phyloP scores from a whole-genome alignment of 2,888 invertebrate species.

The Corbicula japonica region DNA sequence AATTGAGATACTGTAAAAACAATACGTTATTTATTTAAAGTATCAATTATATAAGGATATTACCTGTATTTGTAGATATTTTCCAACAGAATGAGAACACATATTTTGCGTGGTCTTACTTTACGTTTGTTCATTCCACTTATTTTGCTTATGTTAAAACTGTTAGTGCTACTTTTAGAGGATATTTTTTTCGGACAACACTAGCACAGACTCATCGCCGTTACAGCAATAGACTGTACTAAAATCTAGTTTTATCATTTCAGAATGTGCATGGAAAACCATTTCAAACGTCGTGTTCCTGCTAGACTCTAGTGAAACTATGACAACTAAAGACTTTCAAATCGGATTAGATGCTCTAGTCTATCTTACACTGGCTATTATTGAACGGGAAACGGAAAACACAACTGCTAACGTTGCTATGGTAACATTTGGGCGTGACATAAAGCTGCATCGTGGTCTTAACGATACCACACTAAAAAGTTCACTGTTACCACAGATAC shows the following conservation, averaged over 20 bases:
- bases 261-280: constrained; percentile 22
- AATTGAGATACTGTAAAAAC: no score
- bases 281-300: constrained; percentile 8
- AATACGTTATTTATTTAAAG: no score
- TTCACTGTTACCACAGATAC: no score
- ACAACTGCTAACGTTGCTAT: constrained; percentile 2
- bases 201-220: neutral
- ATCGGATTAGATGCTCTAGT: constrained; percentile 6
- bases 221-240: neutral
- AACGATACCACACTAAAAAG: no score
- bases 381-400: constrained; percentile 13
- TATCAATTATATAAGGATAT: neutral
- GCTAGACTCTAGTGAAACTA: neutral
- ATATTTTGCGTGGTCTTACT: neutral
- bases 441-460: neutral
- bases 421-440: constrained; percentile 3
- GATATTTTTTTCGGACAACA: neutral
- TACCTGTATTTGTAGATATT: neutral
- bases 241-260: neutral
- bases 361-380: neutral
- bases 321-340: neutral
- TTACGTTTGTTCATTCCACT: neutral
- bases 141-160: neutral
- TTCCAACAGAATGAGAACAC: neutral
- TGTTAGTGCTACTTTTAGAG: neutral